phyloP scores from a whole-genome alignment of 2,113 vertebrate genomes.

The Eudyptes chrysolophus region DNA sequence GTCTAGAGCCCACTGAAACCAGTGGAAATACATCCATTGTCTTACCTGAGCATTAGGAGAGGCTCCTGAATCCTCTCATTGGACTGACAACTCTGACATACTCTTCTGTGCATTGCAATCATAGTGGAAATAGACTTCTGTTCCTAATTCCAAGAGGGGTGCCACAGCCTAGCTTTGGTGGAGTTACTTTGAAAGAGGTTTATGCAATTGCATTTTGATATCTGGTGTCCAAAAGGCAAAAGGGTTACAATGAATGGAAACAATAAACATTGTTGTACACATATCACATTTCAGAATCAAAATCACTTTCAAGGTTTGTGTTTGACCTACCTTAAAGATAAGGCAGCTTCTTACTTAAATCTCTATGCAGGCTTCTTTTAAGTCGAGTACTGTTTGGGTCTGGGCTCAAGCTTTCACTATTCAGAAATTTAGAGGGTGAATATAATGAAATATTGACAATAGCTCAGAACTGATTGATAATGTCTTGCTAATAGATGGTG shows the following conservation, averaged over 20 bases:
- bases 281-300: not conserved
- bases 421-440: not conserved
- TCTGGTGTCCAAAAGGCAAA: not conserved
- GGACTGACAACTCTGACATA: not conserved
- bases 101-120: not conserved
- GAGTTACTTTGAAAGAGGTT: not conserved
- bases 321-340: not conserved
- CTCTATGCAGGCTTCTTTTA: not conserved
- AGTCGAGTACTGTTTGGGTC: not conserved
- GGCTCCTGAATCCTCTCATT: not conserved
- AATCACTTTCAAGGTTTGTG: not conserved
- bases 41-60: not conserved
- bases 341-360: not conserved
- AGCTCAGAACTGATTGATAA: not conserved
- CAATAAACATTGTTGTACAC: not conserved
- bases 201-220: not conserved
- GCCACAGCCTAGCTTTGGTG: not conserved
- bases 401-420: not conserved
- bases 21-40: not conserved
- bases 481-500: constrained; percentile 82
- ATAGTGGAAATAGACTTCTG: not conserved
- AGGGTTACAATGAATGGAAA: not conserved
- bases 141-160: not conserved
- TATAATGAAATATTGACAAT: not conserved
- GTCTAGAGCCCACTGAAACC: not conserved